A percentile compares a stretch with the other conserved stretches of the same genome.
Conservation (phyloP, 2,888 invertebrate species). For the Drosophila acutilabella region DNA sequence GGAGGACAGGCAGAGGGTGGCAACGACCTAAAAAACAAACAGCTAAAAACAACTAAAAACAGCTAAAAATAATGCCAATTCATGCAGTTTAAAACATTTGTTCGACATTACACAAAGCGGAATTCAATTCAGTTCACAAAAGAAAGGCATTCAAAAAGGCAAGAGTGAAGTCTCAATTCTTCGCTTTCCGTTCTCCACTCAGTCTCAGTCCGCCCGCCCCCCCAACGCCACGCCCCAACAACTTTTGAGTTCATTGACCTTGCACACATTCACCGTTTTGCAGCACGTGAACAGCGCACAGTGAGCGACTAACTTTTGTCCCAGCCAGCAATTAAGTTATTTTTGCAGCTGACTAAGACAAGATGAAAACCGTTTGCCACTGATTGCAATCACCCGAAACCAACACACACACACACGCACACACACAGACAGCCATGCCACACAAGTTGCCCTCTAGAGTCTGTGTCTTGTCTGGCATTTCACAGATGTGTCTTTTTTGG, state of each 20-base stretch:
- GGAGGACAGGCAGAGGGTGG: slow-evolving; percentile 1
- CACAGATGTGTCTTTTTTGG: slow-evolving; percentile 21
- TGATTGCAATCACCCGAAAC: slow-evolving; percentile 64
- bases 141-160: slow-evolving; percentile 61
- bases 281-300: slow-evolving; percentile 20
- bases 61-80: slow-evolving; percentile 68
- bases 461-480: slow-evolving; percentile 22
- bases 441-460: slow-evolving; percentile 57
- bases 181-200: slow-evolving; percentile 51
- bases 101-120: slow-evolving; percentile 70
- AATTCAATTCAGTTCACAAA: slow-evolving; percentile 58
- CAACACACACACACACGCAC: slow-evolving; percentile 5
- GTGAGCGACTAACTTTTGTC: slow-evolving; percentile 38
- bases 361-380: slow-evolving; percentile 43
- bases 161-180: slow-evolving; percentile 63
- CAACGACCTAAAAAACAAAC: slow-evolving; percentile 39
- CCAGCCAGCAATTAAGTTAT: slow-evolving; percentile 71
- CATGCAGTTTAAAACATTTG: slow-evolving; percentile 81
- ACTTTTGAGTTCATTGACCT: slow-evolving; percentile 66
- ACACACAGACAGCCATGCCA: slow-evolving; percentile 42
- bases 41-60: slow-evolving; percentile 25
- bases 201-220: slow-evolving; percentile 10
- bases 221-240: too few relatives aligned
- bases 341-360: slow-evolving; percentile 74
- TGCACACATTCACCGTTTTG: slow-evolving; percentile 41